Evolutionary conservation across 2,113 vertebrate species (phyloP), one percentile per base, ranked within the genome.

Genomic region (Podiceps cristatus): DNA sequence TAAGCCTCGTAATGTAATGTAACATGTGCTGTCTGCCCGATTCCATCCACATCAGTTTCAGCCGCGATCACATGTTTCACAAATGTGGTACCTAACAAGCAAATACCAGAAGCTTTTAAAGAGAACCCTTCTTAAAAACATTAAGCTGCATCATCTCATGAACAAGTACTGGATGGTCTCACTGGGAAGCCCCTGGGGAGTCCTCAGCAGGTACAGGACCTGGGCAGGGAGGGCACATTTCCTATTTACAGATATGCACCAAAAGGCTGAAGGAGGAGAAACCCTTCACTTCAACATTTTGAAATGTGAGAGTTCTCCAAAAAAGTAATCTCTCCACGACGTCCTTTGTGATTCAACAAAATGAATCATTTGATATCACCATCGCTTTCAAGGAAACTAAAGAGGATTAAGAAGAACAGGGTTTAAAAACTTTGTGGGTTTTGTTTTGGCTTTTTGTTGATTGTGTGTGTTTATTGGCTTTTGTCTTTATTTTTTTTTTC

Each of bases 11-110:
- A 93, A 81, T 13, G 23, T 85, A 86, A 52, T 33, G 69, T 40
- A 81, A 35, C 49, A 56, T 90, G 76, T 91, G 86, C 73, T 58
- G 14, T 66, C 84, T 94, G 88, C 88, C 73, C 29, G 37, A 75
- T 64, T 92, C 69, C 31, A 42, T 68, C 73, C 49, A 24, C 73
- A n/a, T 53, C 75, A 44, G 18, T 59, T 79, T 81, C 68, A 72
- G n/a, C 45, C 87, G 35, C 5, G 47, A n/a, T 75, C 75, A 60
- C 40, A 9, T 37, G 37, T 59, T 60, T 53, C 49, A 58, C 18
- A 56, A 59, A 82, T 42, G 19, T 60, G 44, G 80, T 80, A 58
- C 17, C 95, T 86, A 84, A 79, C 10, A 91, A 85, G 45, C 3
- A 86, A 80, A 82, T 86, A 66, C 40, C 28, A 37, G 63, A 77